Percentiles rank a stretch among this genome's conserved stretches.
Conservation (phyloP, 1,140 invertebrate species). For the Tetramorium alpestre region DNA sequence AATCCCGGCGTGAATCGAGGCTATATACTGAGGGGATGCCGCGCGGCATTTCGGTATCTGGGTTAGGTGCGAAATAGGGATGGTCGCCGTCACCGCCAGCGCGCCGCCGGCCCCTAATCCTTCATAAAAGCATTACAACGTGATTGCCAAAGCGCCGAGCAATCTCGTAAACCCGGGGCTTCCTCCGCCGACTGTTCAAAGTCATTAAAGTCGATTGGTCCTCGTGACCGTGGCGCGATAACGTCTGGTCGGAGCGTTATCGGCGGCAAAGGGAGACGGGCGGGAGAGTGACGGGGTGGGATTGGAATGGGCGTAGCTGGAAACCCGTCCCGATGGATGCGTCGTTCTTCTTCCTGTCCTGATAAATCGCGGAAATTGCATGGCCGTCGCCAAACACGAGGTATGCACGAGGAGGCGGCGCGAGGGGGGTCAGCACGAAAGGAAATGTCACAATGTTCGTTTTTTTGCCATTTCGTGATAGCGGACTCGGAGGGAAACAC, state of each 20-base stretch:
- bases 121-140: slow-evolving; percentile 38
- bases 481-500: not conserved
- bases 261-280: not conserved
- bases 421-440: not conserved
- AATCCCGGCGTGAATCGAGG: slow-evolving; percentile 34
- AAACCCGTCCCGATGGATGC: not conserved
- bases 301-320: slow-evolving; percentile 12
- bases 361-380: slow-evolving; percentile 50
- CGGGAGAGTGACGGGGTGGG: no score
- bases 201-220: slow-evolving; percentile 42
- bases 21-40: not conserved
- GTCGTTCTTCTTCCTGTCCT: slow-evolving; percentile 11
- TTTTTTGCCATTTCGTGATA: not conserved
- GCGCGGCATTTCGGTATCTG: slow-evolving; percentile 22
- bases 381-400: not conserved
- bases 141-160: slow-evolving; percentile 9
- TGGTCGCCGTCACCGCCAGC: not conserved
- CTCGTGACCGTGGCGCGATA: slow-evolving; percentile 3
- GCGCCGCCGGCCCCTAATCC: not conserved
- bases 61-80: slow-evolving; percentile 34
- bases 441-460: slow-evolving; percentile 8
- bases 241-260: slow-evolving; percentile 11
- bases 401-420: not conserved
- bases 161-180: slow-evolving; percentile 7
- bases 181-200: not conserved